Base-by-base conservation (phyloP, 2,113 vertebrate genomes). In the cattle (Bos taurus) region DNA sequence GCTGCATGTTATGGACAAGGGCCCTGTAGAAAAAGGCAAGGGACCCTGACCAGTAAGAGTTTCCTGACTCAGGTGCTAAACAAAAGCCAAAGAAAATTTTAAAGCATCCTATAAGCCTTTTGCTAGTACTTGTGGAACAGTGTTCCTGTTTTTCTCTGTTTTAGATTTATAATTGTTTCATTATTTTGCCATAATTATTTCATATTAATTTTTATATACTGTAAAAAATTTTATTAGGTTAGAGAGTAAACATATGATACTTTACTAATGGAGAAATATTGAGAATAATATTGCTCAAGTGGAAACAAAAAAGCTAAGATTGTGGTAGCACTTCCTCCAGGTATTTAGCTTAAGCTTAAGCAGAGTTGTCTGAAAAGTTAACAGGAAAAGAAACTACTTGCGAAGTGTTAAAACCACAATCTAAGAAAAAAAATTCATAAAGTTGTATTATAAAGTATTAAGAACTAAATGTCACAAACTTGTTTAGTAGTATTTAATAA, bases 331-430 rank as follows among this genome's bases (percentile, higher is more conserved):
- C 94, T 97, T 97, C 97, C 90, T 96, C 82, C 81, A 86, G 67
- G 60, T 91, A 78, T n/a, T 95, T 95, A 84, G 40, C 80, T 96
- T 54, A 91, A 88, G 86, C 40, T 94, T 67, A 52, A 92, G 26
- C 64, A 94, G 50, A 88, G 78, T 80, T 89, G 46, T 95, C 95
- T 94, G 88, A 94, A 98, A 81, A 89, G 85, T 83, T 97, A 64
- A 96, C 96, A 97, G 93, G 97, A 97, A 98, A 96, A 93, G 86
- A 94, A 98, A 95, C 90, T 91, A 62, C 86, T 97, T 97, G 40
- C 74, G 82, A 97, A 95, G 94, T 96, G 90, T 94, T 90, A 97
- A 96, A 98, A 95, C 97, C 94, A 96, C 94, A 97, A 71, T 83
- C 74, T 78, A 88, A 94, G 36, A 83, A 57, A 91, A 86, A 86